Evolutionary conservation across 2,888 invertebrate genomes (phyloP), one percentile per base, ranked within the genome.

Genomic region (Mesorhabditis spiculigera): DNA sequence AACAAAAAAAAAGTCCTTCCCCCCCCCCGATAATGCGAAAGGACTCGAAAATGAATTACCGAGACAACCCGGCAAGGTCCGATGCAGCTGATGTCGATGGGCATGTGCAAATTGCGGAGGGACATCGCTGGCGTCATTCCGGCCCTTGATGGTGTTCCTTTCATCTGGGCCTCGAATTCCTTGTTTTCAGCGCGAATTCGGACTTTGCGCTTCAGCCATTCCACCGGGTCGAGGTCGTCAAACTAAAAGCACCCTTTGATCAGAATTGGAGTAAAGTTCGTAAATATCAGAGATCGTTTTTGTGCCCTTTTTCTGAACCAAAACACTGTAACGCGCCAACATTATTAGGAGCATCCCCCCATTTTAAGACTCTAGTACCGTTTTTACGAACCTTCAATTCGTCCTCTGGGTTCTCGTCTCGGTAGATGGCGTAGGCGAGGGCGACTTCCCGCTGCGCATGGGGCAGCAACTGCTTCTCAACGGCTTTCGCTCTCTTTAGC

Each of bases 121-220:
- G 58, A 13, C n/a, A 13, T 10, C 10, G 58, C 58, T 28, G 28
- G 28, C 28, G 28, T 28, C 28, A 28, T 28, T 28, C 28, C 28
- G 28, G 28, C 28, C 28, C 28, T 28, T 28, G 28, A 28, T 28
- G 28, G 28, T 28, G 28, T 28, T 28, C 28, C 28, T 50, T 50
- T 50, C 58, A 50, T 50, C 10, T n/a, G 58, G n/a, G 58, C 58
- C n/a, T 50, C 58, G n/a, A 50, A 50, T 13, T 50, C 58, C 58
- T 50, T 50, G 58, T 50, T 50, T 50, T 50, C 58, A n/a, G 8
- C 58, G 58, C n/a, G 58, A 50, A n/a, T 50, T 50, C 10, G 8
- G 8, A 13, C n/a, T n/a, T 50, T 50, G 10, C 58, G n/a, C 10
- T n/a, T 10, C 10, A 50, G 8, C 58, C 58, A 50, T n/a, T 50